Percentiles rank a stretch among this genome's conserved stretches.
Conservation (phyloP, 1,140 invertebrate genomes). For the Neoseiulus cucumeris region DNA sequence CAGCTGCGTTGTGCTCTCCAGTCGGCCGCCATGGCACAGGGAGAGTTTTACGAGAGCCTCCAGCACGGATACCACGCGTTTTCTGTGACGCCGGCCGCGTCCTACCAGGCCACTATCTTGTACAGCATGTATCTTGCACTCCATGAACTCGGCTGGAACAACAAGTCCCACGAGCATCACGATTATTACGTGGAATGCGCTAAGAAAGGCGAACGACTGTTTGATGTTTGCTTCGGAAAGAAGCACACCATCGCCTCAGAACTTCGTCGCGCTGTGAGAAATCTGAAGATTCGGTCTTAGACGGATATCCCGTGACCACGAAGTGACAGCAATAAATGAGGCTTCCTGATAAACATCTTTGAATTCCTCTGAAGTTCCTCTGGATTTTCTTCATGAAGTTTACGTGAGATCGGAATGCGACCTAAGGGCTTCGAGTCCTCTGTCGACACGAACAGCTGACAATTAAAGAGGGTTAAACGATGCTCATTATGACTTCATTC, state of each 20-base stretch:
- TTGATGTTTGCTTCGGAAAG: slow-evolving; percentile 1
- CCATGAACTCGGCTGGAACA: background rate
- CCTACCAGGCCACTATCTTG: background rate
- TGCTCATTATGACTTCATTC: too few species aligned
- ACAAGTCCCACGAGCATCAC: background rate
- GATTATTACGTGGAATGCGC: background rate
- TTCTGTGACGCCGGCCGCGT: background rate
- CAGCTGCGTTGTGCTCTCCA: background rate
- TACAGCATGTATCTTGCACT: slow-evolving; percentile 3
- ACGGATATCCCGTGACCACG: too few species aligned
- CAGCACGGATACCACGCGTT: slow-evolving; percentile 7
- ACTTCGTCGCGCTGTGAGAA: background rate
- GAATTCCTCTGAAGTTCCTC: too few species aligned
- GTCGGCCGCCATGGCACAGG: background rate
- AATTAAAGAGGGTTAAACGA: too few species aligned
- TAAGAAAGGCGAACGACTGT: background rate
- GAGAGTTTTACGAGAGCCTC: background rate
- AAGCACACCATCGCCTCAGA: background rate
- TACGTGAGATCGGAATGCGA: too few species aligned
- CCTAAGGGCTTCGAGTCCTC: too few species aligned
- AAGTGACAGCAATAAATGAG: too few species aligned
- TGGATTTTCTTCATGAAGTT: too few species aligned
- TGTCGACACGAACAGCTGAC: too few species aligned
- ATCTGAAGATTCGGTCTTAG: too few species aligned
- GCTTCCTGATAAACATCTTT: too few species aligned